Evolutionary conservation across 2,888 invertebrate genomes (phyloP), one percentile per base, ranked within the genome.

Genomic region (Sminthurinus aureus): DNA sequence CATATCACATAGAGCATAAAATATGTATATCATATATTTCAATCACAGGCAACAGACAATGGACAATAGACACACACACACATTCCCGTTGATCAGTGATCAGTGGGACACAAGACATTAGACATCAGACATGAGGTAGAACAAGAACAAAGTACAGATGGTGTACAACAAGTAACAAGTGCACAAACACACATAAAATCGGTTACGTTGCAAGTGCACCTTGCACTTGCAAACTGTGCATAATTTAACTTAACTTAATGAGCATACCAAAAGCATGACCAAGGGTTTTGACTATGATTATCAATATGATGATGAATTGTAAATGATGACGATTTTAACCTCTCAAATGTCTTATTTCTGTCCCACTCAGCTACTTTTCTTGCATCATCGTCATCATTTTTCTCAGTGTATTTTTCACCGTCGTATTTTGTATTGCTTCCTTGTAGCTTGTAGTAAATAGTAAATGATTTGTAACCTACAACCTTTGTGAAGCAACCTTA

Each of bases 211-310:
- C 38, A 71, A 24, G 71, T 26, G 26, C 71, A 71, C 24, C 24
- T 22, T 71, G 26, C 71, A 71, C 24, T 71, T 71, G 71, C 71
- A 71, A 71, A 71, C 26, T 26, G 6, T 24, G 71, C 71, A 71
- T 24, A 24, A 38, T 6, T 38, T 38, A 6, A 38, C n/a, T 38
- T 6, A 38, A 71, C 26, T 71, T 71, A 24, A 71, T 71, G 71
- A 71, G 71, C 22, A 24, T 24, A 24, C 71, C 71, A 71, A 8
- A 4, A 71, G 26, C 71, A 71, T 71, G 71, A 71, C 24, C n/a
- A n/a, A n/a, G n/a, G n/a, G n/a, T n/a, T n/a, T n/a, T n/a, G n/a
- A n/a, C n/a, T n/a, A n/a, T n/a, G n/a, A n/a, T n/a, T n/a, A n/a
- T n/a, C n/a, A n/a, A n/a, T 15, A 26, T 71, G 15, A 71, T 71